phyloP scores from a whole-genome alignment of 2,888 invertebrate species.

The Cosmopolites sordidus region DNA sequence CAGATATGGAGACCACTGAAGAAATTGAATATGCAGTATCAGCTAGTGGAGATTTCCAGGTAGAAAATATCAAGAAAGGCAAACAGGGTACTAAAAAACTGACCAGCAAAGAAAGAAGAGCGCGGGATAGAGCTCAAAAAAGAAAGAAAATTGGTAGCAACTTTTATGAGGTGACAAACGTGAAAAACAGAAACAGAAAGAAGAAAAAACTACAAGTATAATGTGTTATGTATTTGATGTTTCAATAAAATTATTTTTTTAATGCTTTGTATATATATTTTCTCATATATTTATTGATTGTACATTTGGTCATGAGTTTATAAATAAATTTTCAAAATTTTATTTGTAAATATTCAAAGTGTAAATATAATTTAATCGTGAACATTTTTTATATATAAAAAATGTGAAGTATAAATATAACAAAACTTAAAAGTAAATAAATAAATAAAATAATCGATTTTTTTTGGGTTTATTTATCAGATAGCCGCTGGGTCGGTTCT shows the following conservation, averaged over 20 bases:
- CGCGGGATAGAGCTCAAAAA: slow-evolving; percentile 68
- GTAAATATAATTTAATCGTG: no score
- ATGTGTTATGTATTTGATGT: background rate
- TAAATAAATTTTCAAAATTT: no score
- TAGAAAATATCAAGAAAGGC: slow-evolving; percentile 41
- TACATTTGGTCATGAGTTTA: slow-evolving; percentile 16
- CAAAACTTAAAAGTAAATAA: slow-evolving; percentile 21
- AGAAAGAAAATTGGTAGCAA: slow-evolving; percentile 82
- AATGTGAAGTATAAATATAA: slow-evolving; percentile 11
- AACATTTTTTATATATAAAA: slow-evolving; percentile 4
- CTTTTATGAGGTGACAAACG: slow-evolving; percentile 85
- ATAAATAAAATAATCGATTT: slow-evolving; percentile 5
- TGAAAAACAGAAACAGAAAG: slow-evolving; percentile 79
- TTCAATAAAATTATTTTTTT: background rate
- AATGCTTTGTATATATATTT: slow-evolving; percentile 7
- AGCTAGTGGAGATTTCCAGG: slow-evolving; percentile 51
- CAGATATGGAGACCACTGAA: slow-evolving; percentile 59
- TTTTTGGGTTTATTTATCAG: slow-evolving; percentile 34
- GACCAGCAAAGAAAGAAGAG: slow-evolving; percentile 74
- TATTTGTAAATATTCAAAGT: no score
- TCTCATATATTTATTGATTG: slow-evolving; percentile 13
- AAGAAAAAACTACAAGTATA: slow-evolving; percentile 52
- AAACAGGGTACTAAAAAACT: slow-evolving; percentile 42
- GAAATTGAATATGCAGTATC: slow-evolving; percentile 45
- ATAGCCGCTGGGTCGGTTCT: slow-evolving; percentile 56